Evolutionary conservation across 2,113 vertebrate species (phyloP).

Genomic region (Narcine bancroftii): DNA sequence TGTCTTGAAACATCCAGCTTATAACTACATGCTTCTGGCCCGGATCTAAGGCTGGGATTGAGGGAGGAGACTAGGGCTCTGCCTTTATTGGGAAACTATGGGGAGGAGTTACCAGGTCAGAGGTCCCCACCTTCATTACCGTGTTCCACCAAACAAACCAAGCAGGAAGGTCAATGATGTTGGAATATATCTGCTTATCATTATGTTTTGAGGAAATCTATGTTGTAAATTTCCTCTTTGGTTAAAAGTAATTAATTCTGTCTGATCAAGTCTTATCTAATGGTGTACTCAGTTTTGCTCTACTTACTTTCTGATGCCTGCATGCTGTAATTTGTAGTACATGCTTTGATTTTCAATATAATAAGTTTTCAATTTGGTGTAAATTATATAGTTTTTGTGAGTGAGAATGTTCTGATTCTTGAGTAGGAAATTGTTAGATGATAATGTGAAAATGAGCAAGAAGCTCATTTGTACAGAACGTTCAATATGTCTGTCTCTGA

Average conservation of each 20-base stretch:
- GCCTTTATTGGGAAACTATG: too few species aligned
- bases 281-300: neutral
- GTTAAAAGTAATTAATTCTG: neutral
- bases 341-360: neutral
- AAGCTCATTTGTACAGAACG: neutral
- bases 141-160: too few species aligned
- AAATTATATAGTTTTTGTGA: neutral
- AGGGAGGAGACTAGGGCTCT: too few species aligned
- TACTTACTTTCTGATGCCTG: neutral
- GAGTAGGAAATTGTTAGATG: neutral
- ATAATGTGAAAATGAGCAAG: neutral
- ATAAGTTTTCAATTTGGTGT: neutral
- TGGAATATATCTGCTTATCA: neutral
- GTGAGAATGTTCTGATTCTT: neutral
- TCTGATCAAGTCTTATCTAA: neutral
- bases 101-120: too few species aligned
- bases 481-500: conserved; percentile 8
- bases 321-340: neutral
- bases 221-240: neutral
- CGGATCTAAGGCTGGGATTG: too few species aligned
- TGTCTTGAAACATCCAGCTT: too few species aligned
- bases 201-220: neutral
- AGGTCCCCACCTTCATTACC: too few species aligned
- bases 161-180: neutral
- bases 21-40: too few species aligned